Percentiles rank a stretch among this genome's conserved stretches.
These are phyloP conservation scores for Polyommatus icarus DNA, from an alignment of 2,888 invertebrate species.

Conservation along the genomic window DNA sequence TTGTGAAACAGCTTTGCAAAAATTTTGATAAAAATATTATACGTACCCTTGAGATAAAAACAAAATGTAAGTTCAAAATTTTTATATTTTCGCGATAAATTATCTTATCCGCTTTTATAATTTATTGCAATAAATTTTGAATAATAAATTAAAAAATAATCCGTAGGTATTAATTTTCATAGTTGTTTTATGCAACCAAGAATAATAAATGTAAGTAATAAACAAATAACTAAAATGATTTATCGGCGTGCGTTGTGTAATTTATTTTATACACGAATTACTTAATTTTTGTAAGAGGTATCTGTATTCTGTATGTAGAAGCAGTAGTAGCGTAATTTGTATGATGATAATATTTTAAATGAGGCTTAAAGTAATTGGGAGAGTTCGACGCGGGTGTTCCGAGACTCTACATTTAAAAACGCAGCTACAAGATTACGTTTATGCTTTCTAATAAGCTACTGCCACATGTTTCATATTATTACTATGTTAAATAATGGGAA, in stretches of 20 bases:
- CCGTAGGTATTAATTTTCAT: conserved; percentile 15
- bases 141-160: neutral
- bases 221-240: conserved; percentile 8
- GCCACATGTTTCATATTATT: conserved; percentile 1
- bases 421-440: neutral
- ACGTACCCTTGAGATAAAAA: conserved; percentile 2
- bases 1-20: conserved; percentile 16
- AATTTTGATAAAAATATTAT: neutral
- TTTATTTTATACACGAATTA: neutral
- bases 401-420: neutral
- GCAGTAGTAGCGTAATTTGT: conserved; percentile 5
- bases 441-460: neutral
- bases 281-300: conserved; percentile 9
- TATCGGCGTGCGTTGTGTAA: neutral
- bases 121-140: conserved; percentile 19
- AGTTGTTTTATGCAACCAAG: conserved; percentile 17
- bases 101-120: conserved; percentile 1
- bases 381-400: conserved; percentile 16
- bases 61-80: conserved; percentile 2
- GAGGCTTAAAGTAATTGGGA: conserved; percentile 11
- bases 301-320: neutral
- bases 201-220: conserved; percentile 22
- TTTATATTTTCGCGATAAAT: conserved; percentile 3
- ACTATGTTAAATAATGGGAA: neutral
- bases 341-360: neutral